phyloP scores from a whole-genome alignment of 2,113 vertebrate species.

The Verasper variegatus region DNA sequence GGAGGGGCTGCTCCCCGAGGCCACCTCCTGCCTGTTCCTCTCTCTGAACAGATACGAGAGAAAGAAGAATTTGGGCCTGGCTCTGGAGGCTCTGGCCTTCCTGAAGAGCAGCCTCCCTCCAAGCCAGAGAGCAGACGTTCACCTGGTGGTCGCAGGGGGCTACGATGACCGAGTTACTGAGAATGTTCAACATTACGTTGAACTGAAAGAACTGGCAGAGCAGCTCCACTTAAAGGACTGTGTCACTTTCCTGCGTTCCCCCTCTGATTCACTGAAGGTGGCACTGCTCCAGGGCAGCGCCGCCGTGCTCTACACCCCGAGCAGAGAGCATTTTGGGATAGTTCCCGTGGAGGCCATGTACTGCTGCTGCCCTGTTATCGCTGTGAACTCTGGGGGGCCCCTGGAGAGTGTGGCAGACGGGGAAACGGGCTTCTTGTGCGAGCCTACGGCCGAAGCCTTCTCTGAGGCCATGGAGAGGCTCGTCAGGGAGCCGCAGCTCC shows the following conservation, averaged over 20 bases:
- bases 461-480: slow-evolving; percentile 91
- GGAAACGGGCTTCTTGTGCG: slow-evolving; percentile 92
- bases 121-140: slow-evolving; percentile 83
- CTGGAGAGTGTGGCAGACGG: slow-evolving; percentile 90
- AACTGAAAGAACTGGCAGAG: slow-evolving; percentile 83
- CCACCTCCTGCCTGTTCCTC: slow-evolving; percentile 88
- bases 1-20: slow-evolving; percentile 82
- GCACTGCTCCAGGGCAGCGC: slow-evolving; percentile 84
- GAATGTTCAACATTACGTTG: slow-evolving; percentile 91
- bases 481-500: slow-evolving; percentile 86
- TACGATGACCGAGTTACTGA: slow-evolving; percentile 92
- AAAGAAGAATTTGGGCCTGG: slow-evolving; percentile 92
- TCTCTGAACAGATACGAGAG: slow-evolving; percentile 97
- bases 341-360: slow-evolving; percentile 98
- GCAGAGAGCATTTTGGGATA: slow-evolving; percentile 97
- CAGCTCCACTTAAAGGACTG: slow-evolving; percentile 79
- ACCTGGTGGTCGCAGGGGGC: slow-evolving; percentile 94
- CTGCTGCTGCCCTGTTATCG: slow-evolving; percentile 91
- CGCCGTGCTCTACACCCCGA: slow-evolving; percentile 95
- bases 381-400: slow-evolving; percentile 94
- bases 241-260: slow-evolving; percentile 92
- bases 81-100: slow-evolving; percentile 85
- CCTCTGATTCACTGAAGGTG: slow-evolving; percentile 91
- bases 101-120: slow-evolving; percentile 82
- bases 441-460: slow-evolving; percentile 86